Base-by-base conservation (phyloP, 2,888 invertebrate genomes). In the Rhopalosiphum nymphaeae region DNA sequence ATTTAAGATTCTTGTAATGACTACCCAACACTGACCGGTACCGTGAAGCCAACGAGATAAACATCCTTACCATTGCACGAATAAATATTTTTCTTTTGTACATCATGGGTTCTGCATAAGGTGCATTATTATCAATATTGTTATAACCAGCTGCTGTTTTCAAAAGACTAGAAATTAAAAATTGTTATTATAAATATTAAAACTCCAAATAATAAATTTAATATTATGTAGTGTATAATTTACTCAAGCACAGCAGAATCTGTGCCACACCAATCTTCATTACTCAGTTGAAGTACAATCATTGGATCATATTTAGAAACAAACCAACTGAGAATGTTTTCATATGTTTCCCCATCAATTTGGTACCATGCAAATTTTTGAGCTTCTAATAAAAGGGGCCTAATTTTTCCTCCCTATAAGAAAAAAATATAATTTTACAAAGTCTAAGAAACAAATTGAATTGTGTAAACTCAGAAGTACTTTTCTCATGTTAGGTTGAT, bases 301-400 rank as follows among this genome's bases (percentile, higher is more conserved):
- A 96, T 96, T 0, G 97, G 97, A 96, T 98, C 97, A 95, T 97
- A 97, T 95, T 97, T 97, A 96, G 97, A 97, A 21, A 98, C 97
- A 95, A 97, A 97, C 98, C 98, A 98, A 95, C 97, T 97, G 95
- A 97, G 96, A 67, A 97, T 96, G 94, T 97, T 93, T 95, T 97
- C 97, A 95, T 97, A 97, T 61, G 96, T 96, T 46, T 96, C 95
- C 29, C 97, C 96, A 94, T 97, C 97, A 7, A 97, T 96, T 84
- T 97, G 95, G 95, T 97, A 96, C 98, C 98, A 98, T 3, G 97
- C 96, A 95, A 97, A 97, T 94, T 96, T 96, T 94, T 97, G 96
- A 5, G 97, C 97, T 95, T 97, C 97, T 84, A 96, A 96, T 49
- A 97, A 96, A 88, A 97, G 95, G 89, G 96, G 96, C 3, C 96